Base-by-base conservation (phyloP, 2,113 vertebrate species). In the Colinus virginianus region DNA sequence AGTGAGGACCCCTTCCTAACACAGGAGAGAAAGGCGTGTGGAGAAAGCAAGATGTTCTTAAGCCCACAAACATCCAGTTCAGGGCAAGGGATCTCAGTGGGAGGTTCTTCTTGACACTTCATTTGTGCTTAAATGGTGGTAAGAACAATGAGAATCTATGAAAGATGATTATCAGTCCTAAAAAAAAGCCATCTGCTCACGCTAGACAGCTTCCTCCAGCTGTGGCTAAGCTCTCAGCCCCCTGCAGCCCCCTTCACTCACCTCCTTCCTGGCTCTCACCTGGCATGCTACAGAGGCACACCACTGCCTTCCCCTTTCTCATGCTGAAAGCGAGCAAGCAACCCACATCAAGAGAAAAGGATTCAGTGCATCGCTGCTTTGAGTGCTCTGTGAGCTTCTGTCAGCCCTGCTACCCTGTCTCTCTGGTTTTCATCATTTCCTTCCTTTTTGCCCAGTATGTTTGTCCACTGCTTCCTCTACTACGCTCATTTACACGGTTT, bases 271-370 rank as follows among this genome's bases (percentile, higher is more conserved):
- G n/a, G 18, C 36, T 88, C 66, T 84, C 48, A 30, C 62, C 56
- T 59, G 43, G 55, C 56, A 86, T 40, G n/a, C n/a, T 56, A 36
- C 36, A 7, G 21, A 4, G 83, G 53, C 63, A 79, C 40, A 66
- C 34, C 61, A 5, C 46, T 2, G 0, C 49, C 72, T 45, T 77
- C 42, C 30, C 46, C 36, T 69, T 87, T 76, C 81, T 68, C 38
- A 21, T 1, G 2, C 9, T 0, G 0, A 51, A 56, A 67, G 6
- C 2, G 0, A 64, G 46, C 1, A 0, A 70, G 9, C 36, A 71
- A 0, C 42, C 11, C 26, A 45, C 26, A 28, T 36, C n/a, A 21
- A 72, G 48, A 87, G 49, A 38, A 94, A 92, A 69, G 32, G 5
- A n/a, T 82, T 66, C 68, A 87, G 63, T 1, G 20, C 32, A 34